Base-by-base conservation (phyloP, 2,888 invertebrate genomes). In the Stratiomys singularior region DNA sequence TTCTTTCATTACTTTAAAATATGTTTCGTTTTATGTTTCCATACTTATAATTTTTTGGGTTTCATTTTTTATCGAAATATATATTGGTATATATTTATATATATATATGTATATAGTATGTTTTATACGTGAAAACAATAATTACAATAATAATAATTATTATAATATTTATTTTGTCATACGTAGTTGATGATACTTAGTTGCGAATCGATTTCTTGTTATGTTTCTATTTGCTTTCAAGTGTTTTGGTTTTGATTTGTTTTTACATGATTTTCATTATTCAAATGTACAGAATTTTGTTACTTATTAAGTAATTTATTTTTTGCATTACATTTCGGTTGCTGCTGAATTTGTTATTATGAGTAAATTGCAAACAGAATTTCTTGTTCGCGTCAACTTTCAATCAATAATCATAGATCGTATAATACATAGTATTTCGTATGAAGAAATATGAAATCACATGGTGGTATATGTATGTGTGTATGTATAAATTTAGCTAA, bases 361-460 rank as follows among this genome's bases (percentile, higher is more conserved):
- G 9, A 37, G 37, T 37, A 5, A 37, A 44, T 18, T 44, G 18
- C 60, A 13, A 25, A n/a, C 25, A 25, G 5, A 25, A 23, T 21
- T 60, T 60, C 23, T n/a, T n/a, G 4, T 23, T 60, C 15, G 13
- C 7, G 13, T 52, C 37, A 37, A n/a, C 9, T 23, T 60, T 52
- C 52, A 52, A 7, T 52, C 37, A 37, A n/a, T 37, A 37, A 37
- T 37, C 9, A 37, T 37, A 37, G 37, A 37, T 37, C 37, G 37
- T 37, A 37, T 37, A 37, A 37, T 37, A 37, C 37, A 37, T 37
- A 37, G 37, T 9, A 9, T 28, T 28, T 58, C 11, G 23, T 60
- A 44, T 64, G 21, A 76, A 78, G 76, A 78, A 78, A 66, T 78
- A 78, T 78, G 78, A 78, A 78, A 78, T 78, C 78, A 78, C 78